Percentiles rank a stretch among this genome's conserved stretches.
Conservation (phyloP, 2,797 vertebrate species). For the Leucoraja ocellata region DNA sequence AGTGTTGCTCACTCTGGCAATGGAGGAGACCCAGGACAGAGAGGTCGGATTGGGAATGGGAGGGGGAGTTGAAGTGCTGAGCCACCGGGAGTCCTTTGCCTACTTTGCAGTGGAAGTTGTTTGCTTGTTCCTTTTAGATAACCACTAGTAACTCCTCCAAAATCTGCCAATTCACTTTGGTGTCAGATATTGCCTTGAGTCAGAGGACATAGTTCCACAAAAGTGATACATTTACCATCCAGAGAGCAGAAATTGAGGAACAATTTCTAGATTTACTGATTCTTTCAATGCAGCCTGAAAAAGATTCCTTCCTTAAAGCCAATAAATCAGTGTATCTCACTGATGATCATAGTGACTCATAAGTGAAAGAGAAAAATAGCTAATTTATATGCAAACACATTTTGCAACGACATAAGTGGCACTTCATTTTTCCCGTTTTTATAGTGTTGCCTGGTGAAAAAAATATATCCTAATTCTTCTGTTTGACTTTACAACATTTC, state of each 20-base stretch:
- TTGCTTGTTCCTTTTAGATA: neutral
- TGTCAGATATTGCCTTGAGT: neutral
- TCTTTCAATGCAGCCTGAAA: neutral
- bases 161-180: neutral
- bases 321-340: neutral
- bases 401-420: neutral
- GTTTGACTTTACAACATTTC: neutral
- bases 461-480: neutral
- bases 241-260: neutral
- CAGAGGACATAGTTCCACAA: neutral
- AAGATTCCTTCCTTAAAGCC: neutral
- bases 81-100: too few relatives aligned
- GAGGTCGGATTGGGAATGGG: too few relatives aligned
- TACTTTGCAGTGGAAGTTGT: neutral
- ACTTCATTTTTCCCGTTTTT: neutral
- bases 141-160: neutral
- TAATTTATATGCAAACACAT: neutral
- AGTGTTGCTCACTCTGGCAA: too few relatives aligned
- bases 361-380: slow-evolving; percentile 5
- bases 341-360: neutral
- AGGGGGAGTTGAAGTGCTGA: too few relatives aligned
- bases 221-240: neutral
- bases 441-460: neutral
- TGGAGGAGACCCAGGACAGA: too few relatives aligned
- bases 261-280: neutral